Evolutionary conservation across 30 jellyfish, hydroid and myxozoan species (phyloP).

Genomic region (Aurelia coerulea): DNA sequence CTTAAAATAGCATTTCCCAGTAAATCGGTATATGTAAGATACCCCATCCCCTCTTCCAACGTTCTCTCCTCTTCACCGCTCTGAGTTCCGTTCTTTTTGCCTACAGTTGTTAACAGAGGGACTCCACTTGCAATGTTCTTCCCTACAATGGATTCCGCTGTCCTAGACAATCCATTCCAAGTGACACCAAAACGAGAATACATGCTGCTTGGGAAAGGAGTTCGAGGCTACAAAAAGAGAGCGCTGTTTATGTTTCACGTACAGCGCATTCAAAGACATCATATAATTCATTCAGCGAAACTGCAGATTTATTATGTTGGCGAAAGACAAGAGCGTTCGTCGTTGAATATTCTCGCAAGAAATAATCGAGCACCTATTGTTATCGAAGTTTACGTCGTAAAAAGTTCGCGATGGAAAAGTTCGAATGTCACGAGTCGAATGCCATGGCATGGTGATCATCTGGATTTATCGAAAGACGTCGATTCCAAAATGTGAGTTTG

Average conservation of each 20-base stretch:
- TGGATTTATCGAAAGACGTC: slow-evolving; percentile 74
- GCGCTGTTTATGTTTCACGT: slow-evolving; percentile 63
- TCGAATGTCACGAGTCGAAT: slow-evolving; percentile 80
- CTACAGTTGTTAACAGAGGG: slow-evolving; percentile 17
- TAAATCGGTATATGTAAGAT: too few relatives aligned
- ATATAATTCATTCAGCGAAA: slow-evolving; percentile 71
- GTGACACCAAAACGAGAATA: slow-evolving; percentile 59
- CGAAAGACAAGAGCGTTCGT: slow-evolving; percentile 6
- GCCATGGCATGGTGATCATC: slow-evolving; percentile 88
- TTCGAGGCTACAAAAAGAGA: slow-evolving; percentile 64
- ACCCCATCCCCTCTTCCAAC: too few relatives aligned
- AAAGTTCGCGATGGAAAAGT: slow-evolving; percentile 72
- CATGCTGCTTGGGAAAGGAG: slow-evolving; percentile 65
- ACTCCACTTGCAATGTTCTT: slow-evolving; percentile 45
- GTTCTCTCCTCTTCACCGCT: too few relatives aligned
- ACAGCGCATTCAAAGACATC: slow-evolving; percentile 62
- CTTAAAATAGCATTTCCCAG: too few relatives aligned
- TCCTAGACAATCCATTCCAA: slow-evolving; percentile 62
- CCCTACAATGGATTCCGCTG: slow-evolving; percentile 69
- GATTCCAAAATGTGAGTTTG: slow-evolving; percentile 54
- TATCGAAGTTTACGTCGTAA: slow-evolving; percentile 64
- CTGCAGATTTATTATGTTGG: slow-evolving; percentile 72
- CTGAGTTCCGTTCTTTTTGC: neutral
- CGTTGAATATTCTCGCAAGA: slow-evolving; percentile 49
- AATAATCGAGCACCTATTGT: neutral